Conservation (phyloP, 2,888 invertebrate species). For the Anticlea derivata region DNA sequence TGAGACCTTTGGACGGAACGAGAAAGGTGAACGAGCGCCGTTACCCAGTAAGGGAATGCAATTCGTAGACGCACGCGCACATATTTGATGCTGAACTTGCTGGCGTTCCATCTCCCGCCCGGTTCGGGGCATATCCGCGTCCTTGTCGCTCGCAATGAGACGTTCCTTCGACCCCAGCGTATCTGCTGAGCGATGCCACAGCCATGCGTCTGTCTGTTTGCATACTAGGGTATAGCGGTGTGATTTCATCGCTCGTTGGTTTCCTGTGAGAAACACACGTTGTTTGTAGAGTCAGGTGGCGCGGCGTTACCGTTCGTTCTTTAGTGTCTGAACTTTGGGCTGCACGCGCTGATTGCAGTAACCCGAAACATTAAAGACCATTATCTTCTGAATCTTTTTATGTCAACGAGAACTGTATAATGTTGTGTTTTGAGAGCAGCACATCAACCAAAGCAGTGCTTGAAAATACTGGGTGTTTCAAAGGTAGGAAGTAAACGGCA, state of each 20-base stretch:
- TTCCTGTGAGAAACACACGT: conserved; percentile 77
- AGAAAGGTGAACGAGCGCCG: conserved; percentile 70
- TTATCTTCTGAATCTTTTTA: too few relatives aligned
- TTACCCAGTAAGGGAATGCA: conserved; percentile 79
- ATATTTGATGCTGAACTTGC: conserved; percentile 60
- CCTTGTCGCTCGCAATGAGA: conserved; percentile 51
- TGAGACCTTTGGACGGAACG: conserved; percentile 64
- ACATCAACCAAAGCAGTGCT: not conserved
- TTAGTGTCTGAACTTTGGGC: conserved; percentile 49
- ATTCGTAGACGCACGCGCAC: conserved; percentile 79
- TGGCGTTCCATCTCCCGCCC: conserved; percentile 61
- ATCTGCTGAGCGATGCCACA: conserved; percentile 53
- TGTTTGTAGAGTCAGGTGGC: conserved; percentile 73
- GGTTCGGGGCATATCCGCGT: conserved; percentile 51
- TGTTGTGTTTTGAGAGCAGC: too few relatives aligned
- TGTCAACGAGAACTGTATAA: too few relatives aligned
- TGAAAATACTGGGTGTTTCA: too few relatives aligned
- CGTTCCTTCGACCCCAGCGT: conserved; percentile 53
- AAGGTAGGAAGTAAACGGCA: too few relatives aligned
- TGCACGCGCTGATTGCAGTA: conserved; percentile 47
- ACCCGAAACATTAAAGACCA: too few relatives aligned
- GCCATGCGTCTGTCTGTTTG: conserved; percentile 67
- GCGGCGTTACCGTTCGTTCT: conserved; percentile 65
- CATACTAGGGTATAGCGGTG: conserved; percentile 60
- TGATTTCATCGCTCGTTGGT: conserved; percentile 75